Percentiles rank a stretch among this genome's conserved stretches.
Conservation (phyloP, 2,888 invertebrate genomes). For the Tenthredo notha region DNA sequence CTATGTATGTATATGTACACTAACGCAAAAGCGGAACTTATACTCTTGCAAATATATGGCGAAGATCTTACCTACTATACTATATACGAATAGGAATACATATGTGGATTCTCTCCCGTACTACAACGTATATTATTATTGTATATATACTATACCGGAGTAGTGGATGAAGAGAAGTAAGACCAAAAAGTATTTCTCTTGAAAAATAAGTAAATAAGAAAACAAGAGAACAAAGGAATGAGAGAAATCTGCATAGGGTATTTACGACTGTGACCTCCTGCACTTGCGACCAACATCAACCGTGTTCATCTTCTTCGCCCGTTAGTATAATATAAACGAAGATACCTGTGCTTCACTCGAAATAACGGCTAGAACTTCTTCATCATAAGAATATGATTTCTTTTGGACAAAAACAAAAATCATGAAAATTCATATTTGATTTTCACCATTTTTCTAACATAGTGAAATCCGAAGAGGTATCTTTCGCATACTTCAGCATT, state of each 20-base stretch:
- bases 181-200: slow-evolving; percentile 9
- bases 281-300: slow-evolving; percentile 47
- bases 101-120: neutral
- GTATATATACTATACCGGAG: neutral
- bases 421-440: neutral
- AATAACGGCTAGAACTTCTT: neutral
- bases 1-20: neutral
- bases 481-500: neutral
- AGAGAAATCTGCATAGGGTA: slow-evolving; percentile 46
- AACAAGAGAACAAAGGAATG: slow-evolving; percentile 19
- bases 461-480: neutral
- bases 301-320: slow-evolving; percentile 33
- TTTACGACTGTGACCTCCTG: slow-evolving; percentile 52
- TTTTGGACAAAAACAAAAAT: neutral
- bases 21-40: neutral
- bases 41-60: slow-evolving; percentile 12
- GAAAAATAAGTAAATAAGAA: slow-evolving; percentile 1
- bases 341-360: neutral
- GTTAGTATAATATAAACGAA: neutral
- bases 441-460: neutral
- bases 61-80: neutral
- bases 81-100: neutral
- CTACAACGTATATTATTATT: neutral
- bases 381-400: neutral
- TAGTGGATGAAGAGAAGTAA: slow-evolving; percentile 4